Evolutionary conservation across 2,888 invertebrate species (phyloP).

Genomic region (Apamea crenata): DNA sequence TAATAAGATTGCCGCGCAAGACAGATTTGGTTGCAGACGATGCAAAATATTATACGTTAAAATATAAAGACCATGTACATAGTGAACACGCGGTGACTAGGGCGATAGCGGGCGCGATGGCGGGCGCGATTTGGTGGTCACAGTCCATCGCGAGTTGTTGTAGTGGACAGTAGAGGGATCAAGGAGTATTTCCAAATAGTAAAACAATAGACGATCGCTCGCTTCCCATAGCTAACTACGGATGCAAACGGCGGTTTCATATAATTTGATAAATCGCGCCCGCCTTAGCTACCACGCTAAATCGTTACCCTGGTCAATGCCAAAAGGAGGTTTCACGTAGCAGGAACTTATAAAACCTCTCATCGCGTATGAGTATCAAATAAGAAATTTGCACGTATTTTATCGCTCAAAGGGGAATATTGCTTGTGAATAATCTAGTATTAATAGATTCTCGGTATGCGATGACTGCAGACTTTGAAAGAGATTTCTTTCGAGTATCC

Average conservation of each 20-base stretch:
- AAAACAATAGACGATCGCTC: too few species aligned
- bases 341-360: conserved; percentile 50
- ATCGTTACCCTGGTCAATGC: background rate
- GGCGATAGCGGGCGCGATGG: background rate
- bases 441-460: conserved; percentile 47
- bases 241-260: background rate
- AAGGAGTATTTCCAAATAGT: background rate
- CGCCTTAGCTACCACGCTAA: background rate
- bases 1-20: conserved; percentile 31
- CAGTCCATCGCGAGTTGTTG: background rate
- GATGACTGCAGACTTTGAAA: conserved; percentile 18
- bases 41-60: conserved; percentile 45
- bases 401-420: conserved; percentile 55
- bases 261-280: background rate
- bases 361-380: conserved; percentile 45
- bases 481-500: background rate
- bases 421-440: conserved; percentile 52
- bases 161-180: background rate
- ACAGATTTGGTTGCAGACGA: conserved; percentile 39
- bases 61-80: background rate
- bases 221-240: too few species aligned
- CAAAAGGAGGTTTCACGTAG: conserved; percentile 21
- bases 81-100: background rate
- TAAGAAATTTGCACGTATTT: conserved; percentile 58
- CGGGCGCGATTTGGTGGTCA: background rate